Evolutionary conservation across 92 coral and sea anemone species (phyloP).

Genomic region (Zoanthus sansibaricus): DNA sequence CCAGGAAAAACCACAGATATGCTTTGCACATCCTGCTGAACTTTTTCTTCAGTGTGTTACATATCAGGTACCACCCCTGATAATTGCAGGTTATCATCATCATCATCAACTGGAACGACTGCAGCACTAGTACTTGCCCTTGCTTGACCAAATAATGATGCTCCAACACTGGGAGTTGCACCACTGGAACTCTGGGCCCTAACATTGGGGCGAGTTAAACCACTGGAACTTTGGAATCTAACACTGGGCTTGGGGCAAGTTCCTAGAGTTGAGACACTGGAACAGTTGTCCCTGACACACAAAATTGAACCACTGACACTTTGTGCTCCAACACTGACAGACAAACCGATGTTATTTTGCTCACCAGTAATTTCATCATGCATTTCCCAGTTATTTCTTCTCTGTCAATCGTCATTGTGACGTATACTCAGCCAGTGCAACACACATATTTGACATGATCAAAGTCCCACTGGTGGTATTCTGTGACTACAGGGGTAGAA

Average conservation of each 20-base stretch:
- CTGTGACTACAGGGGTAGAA: conserved; percentile 50
- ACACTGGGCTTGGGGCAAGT: conserved; percentile 30
- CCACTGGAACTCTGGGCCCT: conserved; percentile 17
- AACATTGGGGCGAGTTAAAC: conserved; percentile 15
- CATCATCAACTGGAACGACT: conserved; percentile 14
- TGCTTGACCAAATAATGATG: conserved; percentile 18
- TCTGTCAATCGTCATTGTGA: conserved; percentile 35
- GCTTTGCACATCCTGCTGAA: conserved; percentile 19
- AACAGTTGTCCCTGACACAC: conserved; percentile 30
- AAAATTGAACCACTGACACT: conserved; percentile 34
- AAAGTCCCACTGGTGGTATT: conserved; percentile 57
- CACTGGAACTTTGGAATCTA: conserved; percentile 21
- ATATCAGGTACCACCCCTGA: conserved; percentile 25
- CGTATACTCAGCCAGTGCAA: conserved; percentile 51
- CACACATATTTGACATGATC: conserved; percentile 66
- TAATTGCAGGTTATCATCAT: conserved; percentile 29
- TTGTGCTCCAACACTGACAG: conserved; percentile 31
- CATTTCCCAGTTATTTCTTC: conserved; percentile 23
- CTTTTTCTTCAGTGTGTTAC: conserved; percentile 16
- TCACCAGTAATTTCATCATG: conserved; percentile 22
- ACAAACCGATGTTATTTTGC: conserved; percentile 17
- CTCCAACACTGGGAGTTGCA: conserved; percentile 3
- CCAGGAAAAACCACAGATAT: conserved; percentile 20
- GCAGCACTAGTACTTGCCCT: conserved; percentile 27
- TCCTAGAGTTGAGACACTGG: conserved; percentile 21